Percentiles rank a stretch among this genome's conserved stretches.
Conservation (phyloP, 2,888 invertebrate genomes). For the Desoria tigrina region DNA sequence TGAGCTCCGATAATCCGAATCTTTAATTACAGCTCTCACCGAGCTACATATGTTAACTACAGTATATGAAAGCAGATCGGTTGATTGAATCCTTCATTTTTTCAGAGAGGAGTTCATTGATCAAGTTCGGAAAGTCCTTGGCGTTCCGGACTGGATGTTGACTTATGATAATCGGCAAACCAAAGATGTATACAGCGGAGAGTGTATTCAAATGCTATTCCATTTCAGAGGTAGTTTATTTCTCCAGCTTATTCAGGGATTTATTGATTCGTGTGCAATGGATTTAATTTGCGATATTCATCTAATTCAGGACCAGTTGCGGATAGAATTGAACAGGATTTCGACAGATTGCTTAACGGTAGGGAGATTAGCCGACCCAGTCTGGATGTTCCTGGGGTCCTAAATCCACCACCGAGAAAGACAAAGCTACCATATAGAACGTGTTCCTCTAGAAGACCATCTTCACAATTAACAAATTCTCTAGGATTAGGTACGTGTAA, state of each 20-base stretch:
- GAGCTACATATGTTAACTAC: too few relatives aligned
- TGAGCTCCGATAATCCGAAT: too few relatives aligned
- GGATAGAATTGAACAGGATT: slow-evolving; percentile 75
- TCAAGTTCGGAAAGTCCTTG: slow-evolving; percentile 77
- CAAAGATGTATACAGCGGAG: slow-evolving; percentile 71
- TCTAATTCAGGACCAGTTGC: slow-evolving; percentile 74
- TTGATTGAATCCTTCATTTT: too few relatives aligned
- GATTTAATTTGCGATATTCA: too few relatives aligned
- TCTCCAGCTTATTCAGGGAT: slow-evolving; percentile 7
- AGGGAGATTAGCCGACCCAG: slow-evolving; percentile 75
- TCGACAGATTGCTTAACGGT: slow-evolving; percentile 71
- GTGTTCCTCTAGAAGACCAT: slow-evolving; percentile 66
- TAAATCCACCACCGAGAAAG: slow-evolving; percentile 68
- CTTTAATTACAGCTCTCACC: too few relatives aligned
- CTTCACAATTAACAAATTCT: slow-evolving; percentile 37
- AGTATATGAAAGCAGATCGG: too few relatives aligned
- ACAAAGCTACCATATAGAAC: slow-evolving; percentile 70
- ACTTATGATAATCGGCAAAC: slow-evolving; percentile 80
- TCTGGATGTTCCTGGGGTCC: slow-evolving; percentile 74
- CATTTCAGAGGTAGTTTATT: slow-evolving; percentile 83
- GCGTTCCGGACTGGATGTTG: slow-evolving; percentile 87
- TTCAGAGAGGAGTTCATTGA: slow-evolving; percentile 78
- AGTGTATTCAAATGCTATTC: slow-evolving; percentile 80
- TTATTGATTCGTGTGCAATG: background rate
- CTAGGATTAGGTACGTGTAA: slow-evolving; percentile 30